These are phyloP conservation scores for Allacma fusca DNA, from an alignment of 2,888 invertebrate genomes.

Conservation along the genomic window DNA sequence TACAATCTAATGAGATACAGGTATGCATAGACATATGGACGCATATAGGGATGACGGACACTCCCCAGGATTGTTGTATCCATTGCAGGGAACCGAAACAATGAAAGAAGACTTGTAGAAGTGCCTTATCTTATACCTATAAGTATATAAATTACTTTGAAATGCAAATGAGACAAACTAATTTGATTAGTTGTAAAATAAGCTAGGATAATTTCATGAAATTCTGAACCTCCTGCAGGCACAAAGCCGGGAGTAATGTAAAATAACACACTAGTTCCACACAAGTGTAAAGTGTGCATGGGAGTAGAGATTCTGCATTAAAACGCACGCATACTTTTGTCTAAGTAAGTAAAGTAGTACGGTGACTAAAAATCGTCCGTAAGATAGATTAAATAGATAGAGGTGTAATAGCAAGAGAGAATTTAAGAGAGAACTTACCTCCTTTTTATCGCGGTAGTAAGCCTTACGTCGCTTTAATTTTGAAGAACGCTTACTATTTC, in stretches of 20 bases:
- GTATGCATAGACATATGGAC: no score
- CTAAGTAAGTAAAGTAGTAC: no score
- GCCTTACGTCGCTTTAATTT: slow-evolving; percentile 60
- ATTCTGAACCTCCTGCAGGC: background rate
- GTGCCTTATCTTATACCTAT: background rate
- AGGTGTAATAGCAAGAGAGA: no score
- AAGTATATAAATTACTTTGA: background rate
- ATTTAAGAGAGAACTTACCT: slow-evolving; percentile 45
- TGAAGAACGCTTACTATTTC: slow-evolving; percentile 55
- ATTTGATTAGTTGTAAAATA: slow-evolving; percentile 8
- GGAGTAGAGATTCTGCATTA: no score
- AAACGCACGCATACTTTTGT: no score
- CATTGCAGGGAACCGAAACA: background rate
- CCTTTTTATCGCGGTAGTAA: slow-evolving; percentile 60
- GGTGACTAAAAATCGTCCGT: no score
- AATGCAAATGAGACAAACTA: slow-evolving; percentile 1
- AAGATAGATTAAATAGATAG: no score
- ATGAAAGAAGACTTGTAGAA: background rate
- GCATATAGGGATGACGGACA: no score
- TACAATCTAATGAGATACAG: no score
- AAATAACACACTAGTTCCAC: background rate
- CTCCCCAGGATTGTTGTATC: no score
- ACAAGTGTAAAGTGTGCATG: no score
- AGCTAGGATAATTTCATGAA: slow-evolving; percentile 1
- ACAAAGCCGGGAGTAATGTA: background rate